Evolutionary conservation across 2,888 invertebrate species (phyloP).

Genomic region (Lasioglossum zephyrum): DNA sequence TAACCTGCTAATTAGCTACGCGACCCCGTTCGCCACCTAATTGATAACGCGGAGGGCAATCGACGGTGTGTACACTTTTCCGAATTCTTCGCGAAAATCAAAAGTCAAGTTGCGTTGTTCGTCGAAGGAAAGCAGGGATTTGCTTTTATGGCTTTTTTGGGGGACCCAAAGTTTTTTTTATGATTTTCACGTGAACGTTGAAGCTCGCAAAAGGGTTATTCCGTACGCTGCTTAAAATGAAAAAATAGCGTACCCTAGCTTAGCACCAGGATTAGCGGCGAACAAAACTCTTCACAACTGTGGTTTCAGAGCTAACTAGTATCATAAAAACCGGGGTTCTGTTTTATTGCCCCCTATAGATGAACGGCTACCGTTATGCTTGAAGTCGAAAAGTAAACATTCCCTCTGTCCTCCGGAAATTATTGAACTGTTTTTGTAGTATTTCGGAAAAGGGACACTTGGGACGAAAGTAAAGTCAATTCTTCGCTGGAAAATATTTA

Average conservation of each 20-base stretch:
- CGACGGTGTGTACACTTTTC: background rate
- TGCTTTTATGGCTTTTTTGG: too few relatives aligned
- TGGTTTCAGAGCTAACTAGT: constrained; percentile 72
- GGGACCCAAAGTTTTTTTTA: too few relatives aligned
- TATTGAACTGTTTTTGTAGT: background rate
- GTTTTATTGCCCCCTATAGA: constrained; percentile 53
- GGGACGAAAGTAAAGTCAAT: too few relatives aligned
- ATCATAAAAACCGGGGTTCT: constrained; percentile 47
- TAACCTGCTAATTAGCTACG: constrained; percentile 16
- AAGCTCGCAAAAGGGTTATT: too few relatives aligned
- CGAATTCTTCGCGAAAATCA: background rate
- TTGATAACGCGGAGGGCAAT: background rate
- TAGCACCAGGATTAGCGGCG: background rate
- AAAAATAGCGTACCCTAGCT: too few relatives aligned
- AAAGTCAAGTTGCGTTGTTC: background rate
- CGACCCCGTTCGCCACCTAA: background rate
- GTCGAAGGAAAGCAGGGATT: too few relatives aligned
- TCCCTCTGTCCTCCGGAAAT: background rate
- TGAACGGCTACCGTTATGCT: constrained; percentile 27
- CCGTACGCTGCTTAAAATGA: too few relatives aligned
- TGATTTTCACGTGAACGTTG: too few relatives aligned
- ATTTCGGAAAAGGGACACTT: background rate
- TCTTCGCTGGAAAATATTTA: too few relatives aligned
- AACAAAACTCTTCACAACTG: constrained; percentile 63
- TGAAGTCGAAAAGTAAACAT: background rate